Evolutionary conservation across 35 echinoderm and acorn worm genomes (phyloP), one percentile per base, ranked within the genome.

Genomic region (Anneissia japonica): DNA sequence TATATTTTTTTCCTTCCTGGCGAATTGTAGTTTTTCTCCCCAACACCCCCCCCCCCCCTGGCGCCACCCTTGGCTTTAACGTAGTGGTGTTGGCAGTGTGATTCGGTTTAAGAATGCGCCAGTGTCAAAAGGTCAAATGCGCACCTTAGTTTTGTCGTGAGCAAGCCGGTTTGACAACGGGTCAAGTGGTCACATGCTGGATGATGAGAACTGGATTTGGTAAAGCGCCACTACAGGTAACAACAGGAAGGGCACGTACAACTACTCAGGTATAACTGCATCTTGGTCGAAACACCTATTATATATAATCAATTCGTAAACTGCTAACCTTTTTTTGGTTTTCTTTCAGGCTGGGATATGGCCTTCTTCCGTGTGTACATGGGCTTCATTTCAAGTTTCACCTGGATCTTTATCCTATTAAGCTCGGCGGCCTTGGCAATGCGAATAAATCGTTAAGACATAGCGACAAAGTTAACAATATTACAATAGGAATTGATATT

Each of bases 301-400:
- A 13, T 14, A 64, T 14, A 64, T 28, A 64, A 28, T 64, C 51
- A 64, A n/a, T n/a, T n/a, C n/a, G n/a, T n/a, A n/a, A n/a, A n/a
- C n/a, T 34, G 32, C 4, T 30, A 9, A 32, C 14, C 2, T 17
- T 9, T 9, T 34, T 88, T 79, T 72, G 76, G 35, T 40, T 92
- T 84, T 78, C n/a, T 82, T 45, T 45, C 39, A 97, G 94, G 94
- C 33, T 97, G 94, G 94, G 84, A 85, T 29, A 82, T 97, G n/a
- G 83, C 80, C 9, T 85, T 93, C n/a, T 89, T 92, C 82, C 72
- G 83, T 31, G 94, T 97, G 0, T 97, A 92, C 80, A 89, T 97
- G 28, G 94, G 94, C 6, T 97, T 90, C 73, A 86, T 97, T 30
- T 74, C 90, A 23, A 93, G 88, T 10, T 38, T 89, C 14, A 76